Evolutionary conservation across 2,797 vertebrate genomes (phyloP).

Genomic region (Schizopygopsis malacanthus): DNA sequence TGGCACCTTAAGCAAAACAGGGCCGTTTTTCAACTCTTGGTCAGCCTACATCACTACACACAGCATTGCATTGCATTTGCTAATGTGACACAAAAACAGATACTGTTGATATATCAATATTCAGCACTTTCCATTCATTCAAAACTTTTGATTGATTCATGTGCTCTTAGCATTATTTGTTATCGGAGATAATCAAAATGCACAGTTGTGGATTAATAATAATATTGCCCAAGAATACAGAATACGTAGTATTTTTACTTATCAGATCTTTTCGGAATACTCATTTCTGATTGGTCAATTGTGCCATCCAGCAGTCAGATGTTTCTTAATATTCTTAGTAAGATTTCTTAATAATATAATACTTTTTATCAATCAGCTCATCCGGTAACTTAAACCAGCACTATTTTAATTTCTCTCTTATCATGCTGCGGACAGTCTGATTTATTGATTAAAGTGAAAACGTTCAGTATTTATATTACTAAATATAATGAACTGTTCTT

Average conservation of each 20-base stretch:
- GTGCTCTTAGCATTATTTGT: background rate
- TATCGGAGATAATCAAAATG: background rate
- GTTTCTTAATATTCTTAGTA: background rate
- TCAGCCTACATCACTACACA: constrained; percentile 14
- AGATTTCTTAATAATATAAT: background rate
- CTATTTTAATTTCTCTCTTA: background rate
- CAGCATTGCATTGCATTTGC: background rate
- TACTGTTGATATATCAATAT: background rate
- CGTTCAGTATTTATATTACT: background rate
- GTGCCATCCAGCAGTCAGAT: background rate
- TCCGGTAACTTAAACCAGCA: background rate
- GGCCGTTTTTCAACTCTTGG: constrained; percentile 16
- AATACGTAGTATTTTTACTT: background rate
- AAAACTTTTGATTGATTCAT: background rate
- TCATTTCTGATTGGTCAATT: background rate
- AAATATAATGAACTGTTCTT: background rate
- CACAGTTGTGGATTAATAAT: background rate
- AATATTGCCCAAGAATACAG: background rate
- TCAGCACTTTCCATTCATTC: constrained; percentile 16
- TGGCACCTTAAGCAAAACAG: constrained; percentile 51
- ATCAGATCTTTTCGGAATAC: background rate
- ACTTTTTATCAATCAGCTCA: background rate
- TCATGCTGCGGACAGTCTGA: background rate
- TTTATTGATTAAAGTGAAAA: background rate
- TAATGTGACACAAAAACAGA: constrained; percentile 23